Conservation (phyloP, 2,888 invertebrate species). For the Parnassius smintheus region DNA sequence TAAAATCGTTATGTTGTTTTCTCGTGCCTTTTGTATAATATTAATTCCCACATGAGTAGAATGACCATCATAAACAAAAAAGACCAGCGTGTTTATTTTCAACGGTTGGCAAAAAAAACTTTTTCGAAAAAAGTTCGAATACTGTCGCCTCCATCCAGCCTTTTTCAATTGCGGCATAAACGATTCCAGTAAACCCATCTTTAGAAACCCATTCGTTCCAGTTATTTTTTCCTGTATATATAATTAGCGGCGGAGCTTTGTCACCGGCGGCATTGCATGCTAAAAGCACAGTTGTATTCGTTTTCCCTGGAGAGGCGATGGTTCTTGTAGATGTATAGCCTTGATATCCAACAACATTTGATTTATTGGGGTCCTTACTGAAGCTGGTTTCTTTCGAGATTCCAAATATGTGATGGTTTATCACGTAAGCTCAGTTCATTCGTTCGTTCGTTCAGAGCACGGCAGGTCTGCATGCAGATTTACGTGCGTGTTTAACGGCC, state of each 20-base stretch:
- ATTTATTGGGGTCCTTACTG: conserved; percentile 31
- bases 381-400: conserved; percentile 35
- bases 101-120: conserved; percentile 30
- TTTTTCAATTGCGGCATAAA: conserved; percentile 35
- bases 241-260: conserved; percentile 37
- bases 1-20: conserved; percentile 26
- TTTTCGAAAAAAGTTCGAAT: conserved; percentile 37
- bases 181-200: conserved; percentile 33
- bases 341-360: conserved; percentile 33
- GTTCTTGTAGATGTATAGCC: conserved; percentile 33
- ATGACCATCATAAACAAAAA: conserved; percentile 30
- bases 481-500: conserved; percentile 29
- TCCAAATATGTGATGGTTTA: conserved; percentile 31
- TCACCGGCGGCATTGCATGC: conserved; percentile 34
- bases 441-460: no score
- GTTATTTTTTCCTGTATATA: conserved; percentile 36
- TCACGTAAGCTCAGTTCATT: conserved; percentile 23
- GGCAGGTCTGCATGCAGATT: conserved; percentile 29
- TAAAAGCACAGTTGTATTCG: conserved; percentile 35
- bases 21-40: conserved; percentile 16
- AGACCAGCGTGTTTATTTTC: conserved; percentile 27
- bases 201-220: conserved; percentile 40
- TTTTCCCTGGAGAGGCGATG: conserved; percentile 34
- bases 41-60: conserved; percentile 30
- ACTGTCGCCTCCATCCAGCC: conserved; percentile 46